These are phyloP conservation scores for Cryptocheilus praepositus DNA, from an alignment of 2,888 invertebrate genomes.

Conservation along the genomic window DNA sequence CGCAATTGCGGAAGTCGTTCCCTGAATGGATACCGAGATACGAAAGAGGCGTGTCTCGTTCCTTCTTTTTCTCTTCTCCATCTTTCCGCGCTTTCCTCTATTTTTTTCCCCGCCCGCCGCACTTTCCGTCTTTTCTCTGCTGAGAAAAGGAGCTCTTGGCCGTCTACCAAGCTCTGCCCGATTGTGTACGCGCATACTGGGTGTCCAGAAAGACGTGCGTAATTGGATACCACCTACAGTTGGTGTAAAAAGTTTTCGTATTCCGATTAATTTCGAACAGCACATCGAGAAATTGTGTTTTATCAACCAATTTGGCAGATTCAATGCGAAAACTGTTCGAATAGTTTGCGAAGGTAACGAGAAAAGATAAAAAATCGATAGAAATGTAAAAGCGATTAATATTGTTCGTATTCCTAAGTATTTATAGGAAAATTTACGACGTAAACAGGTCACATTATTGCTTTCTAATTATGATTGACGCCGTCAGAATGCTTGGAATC, in stretches of 20 bases:
- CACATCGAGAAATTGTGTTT: too few species aligned
- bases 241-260: slow-evolving; percentile 41
- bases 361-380: too few species aligned
- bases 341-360: too few species aligned
- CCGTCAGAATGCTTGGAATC: too few species aligned
- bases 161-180: slow-evolving; percentile 41
- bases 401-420: too few species aligned
- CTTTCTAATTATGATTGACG: too few species aligned
- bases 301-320: too few species aligned
- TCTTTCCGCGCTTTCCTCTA: slow-evolving; percentile 7
- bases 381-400: too few species aligned
- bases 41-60: slow-evolving; percentile 61
- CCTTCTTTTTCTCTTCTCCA: slow-evolving; percentile 3
- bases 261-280: too few species aligned
- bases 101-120: slow-evolving; percentile 9
- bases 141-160: slow-evolving; percentile 39
- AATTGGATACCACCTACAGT: neutral
- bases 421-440: too few species aligned
- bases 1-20: slow-evolving; percentile 53
- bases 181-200: slow-evolving; percentile 17
- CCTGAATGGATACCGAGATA: slow-evolving; percentile 39
- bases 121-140: slow-evolving; percentile 6
- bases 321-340: too few species aligned
- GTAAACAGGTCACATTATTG: too few species aligned
- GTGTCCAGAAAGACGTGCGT: slow-evolving; percentile 26